Evolutionary conservation across 2,113 vertebrate genomes (phyloP).

Genomic region (Phocoena phocoena): DNA sequence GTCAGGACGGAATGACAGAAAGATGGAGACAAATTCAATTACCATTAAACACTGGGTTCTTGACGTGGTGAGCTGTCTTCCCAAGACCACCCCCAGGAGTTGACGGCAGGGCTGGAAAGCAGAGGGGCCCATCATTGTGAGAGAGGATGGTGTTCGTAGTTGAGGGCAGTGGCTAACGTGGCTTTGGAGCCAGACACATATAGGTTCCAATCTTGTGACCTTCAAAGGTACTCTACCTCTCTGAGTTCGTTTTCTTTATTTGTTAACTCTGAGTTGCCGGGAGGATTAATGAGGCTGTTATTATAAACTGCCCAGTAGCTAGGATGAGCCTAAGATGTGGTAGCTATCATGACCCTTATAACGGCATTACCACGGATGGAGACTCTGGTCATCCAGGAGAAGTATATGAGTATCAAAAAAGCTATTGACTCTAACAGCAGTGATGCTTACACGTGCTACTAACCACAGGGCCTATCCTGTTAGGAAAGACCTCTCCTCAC

Average conservation of each 20-base stretch:
- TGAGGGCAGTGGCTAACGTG: not conserved
- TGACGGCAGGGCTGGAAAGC: not conserved
- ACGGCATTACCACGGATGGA: not conserved
- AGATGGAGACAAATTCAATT: not conserved
- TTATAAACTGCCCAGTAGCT: not conserved
- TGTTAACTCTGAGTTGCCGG: not conserved
- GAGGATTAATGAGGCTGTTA: not conserved
- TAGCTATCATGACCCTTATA: not conserved
- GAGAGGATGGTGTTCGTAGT: not conserved
- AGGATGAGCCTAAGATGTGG: not conserved
- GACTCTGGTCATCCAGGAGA: not conserved
- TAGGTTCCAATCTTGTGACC: not conserved
- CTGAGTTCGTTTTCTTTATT: not conserved
- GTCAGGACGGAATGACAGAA: not conserved
- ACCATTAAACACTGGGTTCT: not conserved
- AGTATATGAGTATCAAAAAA: not conserved
- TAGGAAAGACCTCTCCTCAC: not conserved
- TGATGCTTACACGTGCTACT: not conserved
- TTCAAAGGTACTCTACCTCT: not conserved
- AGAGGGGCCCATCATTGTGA: rapidly evolving
- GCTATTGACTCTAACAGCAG: not conserved
- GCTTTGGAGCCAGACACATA: not conserved
- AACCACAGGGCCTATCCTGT: not conserved
- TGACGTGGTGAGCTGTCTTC: not conserved
- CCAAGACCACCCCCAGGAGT: not conserved